These are phyloP conservation scores for Gymnoscelis rufifasciata DNA, from an alignment of 2,888 invertebrate species.

Conservation along the genomic window DNA sequence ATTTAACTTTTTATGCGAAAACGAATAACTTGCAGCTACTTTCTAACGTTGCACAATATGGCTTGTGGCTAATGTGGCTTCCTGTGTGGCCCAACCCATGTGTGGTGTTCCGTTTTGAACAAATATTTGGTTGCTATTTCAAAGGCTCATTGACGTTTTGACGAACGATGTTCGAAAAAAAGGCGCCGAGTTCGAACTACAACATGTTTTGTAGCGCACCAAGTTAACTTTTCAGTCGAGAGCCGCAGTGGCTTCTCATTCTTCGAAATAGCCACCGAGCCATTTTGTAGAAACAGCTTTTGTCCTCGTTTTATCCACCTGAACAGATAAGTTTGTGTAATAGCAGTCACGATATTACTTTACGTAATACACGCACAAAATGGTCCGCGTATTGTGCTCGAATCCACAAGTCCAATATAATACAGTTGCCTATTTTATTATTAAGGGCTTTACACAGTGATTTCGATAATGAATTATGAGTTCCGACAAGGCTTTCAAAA, in stretches of 20 bases:
- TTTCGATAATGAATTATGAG: constrained; percentile 65
- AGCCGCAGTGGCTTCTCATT: background rate
- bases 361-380: constrained; percentile 42
- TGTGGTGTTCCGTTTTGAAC: constrained; percentile 57
- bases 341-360: constrained; percentile 13
- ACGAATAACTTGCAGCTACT: constrained; percentile 48
- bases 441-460: constrained; percentile 57
- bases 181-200: constrained; percentile 45
- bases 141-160: constrained; percentile 68
- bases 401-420: constrained; percentile 46
- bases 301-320: background rate
- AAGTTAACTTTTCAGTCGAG: background rate
- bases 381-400: constrained; percentile 42
- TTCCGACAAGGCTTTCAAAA: constrained; percentile 46
- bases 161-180: constrained; percentile 56
- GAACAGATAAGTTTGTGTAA: background rate
- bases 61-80: constrained; percentile 38
- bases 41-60: constrained; percentile 62
- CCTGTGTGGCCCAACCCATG: constrained; percentile 69
- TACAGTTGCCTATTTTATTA: constrained; percentile 49
- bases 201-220: constrained; percentile 17
- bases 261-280: too few relatives aligned
- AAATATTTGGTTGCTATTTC: constrained; percentile 71
- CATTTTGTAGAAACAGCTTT: background rate
- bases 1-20: constrained; percentile 56